phyloP scores from a whole-genome alignment of 2,888 invertebrate genomes.

The Drosophila cognata region DNA sequence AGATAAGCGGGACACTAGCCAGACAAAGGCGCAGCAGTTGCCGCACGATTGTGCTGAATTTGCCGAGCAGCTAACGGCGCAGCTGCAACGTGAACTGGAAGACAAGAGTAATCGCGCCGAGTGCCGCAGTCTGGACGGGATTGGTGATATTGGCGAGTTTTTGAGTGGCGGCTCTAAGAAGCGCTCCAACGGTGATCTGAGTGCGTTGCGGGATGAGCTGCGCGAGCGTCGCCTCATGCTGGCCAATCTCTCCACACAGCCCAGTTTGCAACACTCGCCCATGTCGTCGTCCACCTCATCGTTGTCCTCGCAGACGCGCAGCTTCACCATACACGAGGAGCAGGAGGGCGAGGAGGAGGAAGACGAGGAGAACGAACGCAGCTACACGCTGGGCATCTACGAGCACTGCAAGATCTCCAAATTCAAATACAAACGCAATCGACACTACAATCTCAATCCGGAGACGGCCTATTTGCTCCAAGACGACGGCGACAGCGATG shows the following conservation, averaged over 20 bases:
- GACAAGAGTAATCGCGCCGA: conserved; percentile 83
- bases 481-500: conserved; percentile 83
- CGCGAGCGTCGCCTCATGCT: conserved; percentile 84
- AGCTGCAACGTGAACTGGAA: conserved; percentile 91
- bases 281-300: conserved; percentile 83
- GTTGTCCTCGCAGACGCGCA: conserved; percentile 83
- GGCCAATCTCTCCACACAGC: conserved; percentile 84
- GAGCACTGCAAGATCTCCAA: conserved; percentile 84
- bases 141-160: conserved; percentile 78
- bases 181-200: conserved; percentile 81
- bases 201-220: conserved; percentile 83
- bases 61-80: conserved; percentile 93
- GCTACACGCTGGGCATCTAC: conserved; percentile 82
- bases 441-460: conserved; percentile 82
- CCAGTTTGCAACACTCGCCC: conserved; percentile 83
- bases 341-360: conserved; percentile 82
- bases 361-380: conserved; percentile 82
- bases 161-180: conserved; percentile 64
- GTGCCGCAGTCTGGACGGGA: conserved; percentile 81
- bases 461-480: conserved; percentile 84
- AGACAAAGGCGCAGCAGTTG: conserved; percentile 37
- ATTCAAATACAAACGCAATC: conserved; percentile 82
- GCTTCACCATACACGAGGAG: conserved; percentile 84
- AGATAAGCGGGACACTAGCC: conserved; percentile 49
- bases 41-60: conserved; percentile 91